Conservation (phyloP, 1,140 invertebrate genomes). For the Drosophila navojoa region DNA sequence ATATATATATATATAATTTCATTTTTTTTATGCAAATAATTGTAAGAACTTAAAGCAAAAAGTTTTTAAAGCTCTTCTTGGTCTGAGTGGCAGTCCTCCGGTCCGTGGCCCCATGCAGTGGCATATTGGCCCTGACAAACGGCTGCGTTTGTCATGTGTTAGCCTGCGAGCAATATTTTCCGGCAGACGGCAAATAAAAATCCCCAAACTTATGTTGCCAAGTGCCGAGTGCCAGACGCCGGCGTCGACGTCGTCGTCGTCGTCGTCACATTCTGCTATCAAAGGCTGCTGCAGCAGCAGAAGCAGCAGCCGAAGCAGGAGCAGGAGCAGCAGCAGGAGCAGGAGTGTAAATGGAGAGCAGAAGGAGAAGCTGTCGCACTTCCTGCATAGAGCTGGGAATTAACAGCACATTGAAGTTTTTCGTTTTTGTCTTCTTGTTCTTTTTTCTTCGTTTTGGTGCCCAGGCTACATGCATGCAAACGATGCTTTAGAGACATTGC, state of each 20-base stretch:
- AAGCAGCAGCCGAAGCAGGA: conserved; percentile 22
- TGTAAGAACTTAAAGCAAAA: conserved; percentile 54
- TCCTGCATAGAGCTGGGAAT: conserved; percentile 61
- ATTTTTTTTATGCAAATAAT: conserved; percentile 36
- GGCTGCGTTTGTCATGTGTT: conserved; percentile 80
- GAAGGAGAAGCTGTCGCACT: conserved; percentile 38
- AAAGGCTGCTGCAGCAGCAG: conserved; percentile 27
- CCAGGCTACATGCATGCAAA: conserved; percentile 62
- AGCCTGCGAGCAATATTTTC: conserved; percentile 75
- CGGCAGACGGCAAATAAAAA: conserved; percentile 76
- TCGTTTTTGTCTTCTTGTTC: conserved; percentile 5
- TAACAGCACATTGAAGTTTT: conserved; percentile 70
- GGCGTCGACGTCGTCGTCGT: conserved; percentile 1
- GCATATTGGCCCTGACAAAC: conserved; percentile 68
- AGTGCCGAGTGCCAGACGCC: conserved; percentile 44
- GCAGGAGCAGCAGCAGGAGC: conserved; percentile 16
- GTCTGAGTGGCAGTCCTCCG: conserved; percentile 4
- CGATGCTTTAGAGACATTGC: conserved; percentile 72
- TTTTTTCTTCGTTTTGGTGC: conserved; percentile 16
- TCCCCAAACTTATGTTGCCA: conserved; percentile 77
- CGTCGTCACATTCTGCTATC: conserved; percentile 19
- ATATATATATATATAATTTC: conserved; percentile 11
- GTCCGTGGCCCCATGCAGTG: conserved; percentile 9
- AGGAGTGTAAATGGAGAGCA: conserved; percentile 7
- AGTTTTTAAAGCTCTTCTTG: conserved; percentile 24